Percentiles rank a stretch among this genome's conserved stretches.
These are phyloP conservation scores for Pluvianellus socialis DNA, from an alignment of 2,113 vertebrate species.

Conservation along the genomic window DNA sequence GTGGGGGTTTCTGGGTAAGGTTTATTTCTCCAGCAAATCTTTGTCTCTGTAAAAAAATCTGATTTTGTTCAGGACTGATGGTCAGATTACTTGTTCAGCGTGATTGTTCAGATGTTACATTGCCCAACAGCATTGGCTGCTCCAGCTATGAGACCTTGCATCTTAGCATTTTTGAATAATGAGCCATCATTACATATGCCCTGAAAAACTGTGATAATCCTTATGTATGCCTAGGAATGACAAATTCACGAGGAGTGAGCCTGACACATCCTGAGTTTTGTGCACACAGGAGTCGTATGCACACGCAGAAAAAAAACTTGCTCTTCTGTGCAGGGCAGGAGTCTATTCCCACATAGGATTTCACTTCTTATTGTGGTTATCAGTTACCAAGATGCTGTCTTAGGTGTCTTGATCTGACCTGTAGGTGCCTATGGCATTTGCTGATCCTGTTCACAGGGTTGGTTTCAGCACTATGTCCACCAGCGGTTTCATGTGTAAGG, in stretches of 20 bases:
- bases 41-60: neutral
- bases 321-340: neutral
- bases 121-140: neutral
- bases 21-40: neutral
- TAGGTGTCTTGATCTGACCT: neutral
- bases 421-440: neutral
- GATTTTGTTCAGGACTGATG: neutral
- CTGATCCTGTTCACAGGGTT: neutral
- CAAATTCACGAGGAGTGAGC: neutral
- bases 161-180: neutral
- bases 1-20: neutral
- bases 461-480: neutral
- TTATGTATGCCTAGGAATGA: no score
- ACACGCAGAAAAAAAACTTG: fast-evolving
- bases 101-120: neutral
- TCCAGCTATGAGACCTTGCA: neutral
- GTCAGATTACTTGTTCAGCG: no score
- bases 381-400: neutral
- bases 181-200: neutral
- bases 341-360: neutral
- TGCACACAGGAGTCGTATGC: fast-evolving
- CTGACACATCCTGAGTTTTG: neutral
- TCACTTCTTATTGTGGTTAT: neutral
- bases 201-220: fast-evolving
- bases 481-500: neutral